A percentile compares a stretch with the other conserved stretches of the same genome.
Evolutionary conservation across 2,797 vertebrate species (phyloP).

Genomic region (Pangasius mekongensis): DNA sequence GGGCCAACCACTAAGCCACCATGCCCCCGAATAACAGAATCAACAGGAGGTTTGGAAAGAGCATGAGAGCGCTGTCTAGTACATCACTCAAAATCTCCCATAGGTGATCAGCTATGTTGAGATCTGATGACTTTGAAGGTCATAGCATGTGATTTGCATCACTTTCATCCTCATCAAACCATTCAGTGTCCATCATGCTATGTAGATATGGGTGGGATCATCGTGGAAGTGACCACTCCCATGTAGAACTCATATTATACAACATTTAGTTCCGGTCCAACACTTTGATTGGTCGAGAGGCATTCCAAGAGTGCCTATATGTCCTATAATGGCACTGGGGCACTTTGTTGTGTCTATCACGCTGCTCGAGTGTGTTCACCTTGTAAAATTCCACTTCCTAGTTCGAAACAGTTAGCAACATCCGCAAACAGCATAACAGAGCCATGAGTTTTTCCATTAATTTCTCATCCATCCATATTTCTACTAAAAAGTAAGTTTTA

Average conservation of each 20-base stretch:
- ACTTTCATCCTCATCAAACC: background rate
- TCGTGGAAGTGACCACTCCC: background rate
- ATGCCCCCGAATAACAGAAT: no score
- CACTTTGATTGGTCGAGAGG: background rate
- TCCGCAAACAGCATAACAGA: background rate
- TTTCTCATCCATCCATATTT: background rate
- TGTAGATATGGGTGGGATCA: background rate
- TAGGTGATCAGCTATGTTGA: background rate
- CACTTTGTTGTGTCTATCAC: background rate
- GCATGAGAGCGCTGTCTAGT: background rate
- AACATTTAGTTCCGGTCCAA: background rate
- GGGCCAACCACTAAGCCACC: no score
- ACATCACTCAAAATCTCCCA: slow-evolving; percentile 9
- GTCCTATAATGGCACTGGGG: background rate
- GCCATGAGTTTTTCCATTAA: background rate
- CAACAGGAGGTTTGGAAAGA: no score
- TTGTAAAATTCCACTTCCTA: background rate
- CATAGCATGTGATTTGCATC: background rate
- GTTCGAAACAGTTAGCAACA: background rate
- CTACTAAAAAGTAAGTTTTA: background rate
- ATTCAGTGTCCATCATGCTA: background rate
- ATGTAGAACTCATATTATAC: background rate
- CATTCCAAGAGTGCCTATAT: background rate
- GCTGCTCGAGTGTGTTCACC: background rate
- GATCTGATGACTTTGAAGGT: background rate